Evolutionary conservation across 2,797 vertebrate genomes (phyloP).

Genomic region (Echiichthys vipera): DNA sequence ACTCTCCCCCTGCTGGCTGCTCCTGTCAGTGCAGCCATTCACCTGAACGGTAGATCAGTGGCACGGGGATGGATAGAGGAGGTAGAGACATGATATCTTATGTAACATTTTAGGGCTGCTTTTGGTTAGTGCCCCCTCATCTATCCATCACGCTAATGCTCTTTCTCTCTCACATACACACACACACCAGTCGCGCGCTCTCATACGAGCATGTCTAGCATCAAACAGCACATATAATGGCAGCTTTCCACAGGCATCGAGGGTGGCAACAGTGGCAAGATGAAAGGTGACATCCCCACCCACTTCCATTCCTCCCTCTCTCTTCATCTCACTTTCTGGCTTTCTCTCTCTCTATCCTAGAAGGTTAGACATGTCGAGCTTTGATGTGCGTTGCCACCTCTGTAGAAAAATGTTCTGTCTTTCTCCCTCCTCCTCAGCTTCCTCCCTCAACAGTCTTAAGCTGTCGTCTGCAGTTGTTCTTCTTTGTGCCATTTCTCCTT

Average conservation of each 20-base stretch:
- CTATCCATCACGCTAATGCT: slow-evolving; percentile 44
- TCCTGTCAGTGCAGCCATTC: slow-evolving; percentile 39
- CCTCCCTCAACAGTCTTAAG: slow-evolving; percentile 30
- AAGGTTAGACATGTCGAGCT: slow-evolving; percentile 63
- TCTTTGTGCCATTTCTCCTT: slow-evolving; percentile 22
- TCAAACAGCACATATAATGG: slow-evolving; percentile 75
- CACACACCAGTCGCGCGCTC: slow-evolving; percentile 17
- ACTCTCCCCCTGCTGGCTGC: slow-evolving; percentile 43
- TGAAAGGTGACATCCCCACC: slow-evolving; percentile 82
- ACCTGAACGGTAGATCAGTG: slow-evolving; percentile 49
- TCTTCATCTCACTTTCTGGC: neutral
- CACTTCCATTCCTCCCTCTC: slow-evolving; percentile 54
- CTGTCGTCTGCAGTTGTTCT: slow-evolving; percentile 40
- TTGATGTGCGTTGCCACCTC: slow-evolving; percentile 64
- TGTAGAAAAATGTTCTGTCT: slow-evolving; percentile 54
- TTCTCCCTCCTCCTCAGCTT: slow-evolving; percentile 35
- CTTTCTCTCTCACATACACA: slow-evolving; percentile 1
- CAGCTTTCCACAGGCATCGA: slow-evolving; percentile 57
- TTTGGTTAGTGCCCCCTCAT: slow-evolving; percentile 46
- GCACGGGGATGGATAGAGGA: slow-evolving; percentile 16
- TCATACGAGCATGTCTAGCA: slow-evolving; percentile 45
- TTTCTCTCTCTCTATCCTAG: slow-evolving; percentile 25
- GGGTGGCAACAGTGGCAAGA: slow-evolving; percentile 69
- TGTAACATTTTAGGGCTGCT: slow-evolving; percentile 65
- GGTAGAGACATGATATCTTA: slow-evolving; percentile 52